phyloP scores from a whole-genome alignment of 2,113 vertebrate species.

The Catharus bicknelli region DNA sequence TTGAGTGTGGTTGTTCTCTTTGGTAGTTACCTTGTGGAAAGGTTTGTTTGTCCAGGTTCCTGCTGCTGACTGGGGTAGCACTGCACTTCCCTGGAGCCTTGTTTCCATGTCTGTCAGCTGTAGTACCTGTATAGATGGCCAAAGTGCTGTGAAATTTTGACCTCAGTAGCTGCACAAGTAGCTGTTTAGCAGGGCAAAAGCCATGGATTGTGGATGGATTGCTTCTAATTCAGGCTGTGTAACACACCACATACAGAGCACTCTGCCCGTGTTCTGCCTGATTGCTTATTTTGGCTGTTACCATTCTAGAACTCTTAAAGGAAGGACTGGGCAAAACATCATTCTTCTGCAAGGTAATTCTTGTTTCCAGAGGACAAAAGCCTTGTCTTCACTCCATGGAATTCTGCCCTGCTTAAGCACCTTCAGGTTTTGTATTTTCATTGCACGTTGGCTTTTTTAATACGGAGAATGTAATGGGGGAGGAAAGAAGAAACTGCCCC shows the following conservation, averaged over 20 bases:
- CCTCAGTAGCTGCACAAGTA: neutral
- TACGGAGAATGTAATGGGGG: neutral
- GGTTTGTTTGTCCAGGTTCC: slow-evolving; percentile 54
- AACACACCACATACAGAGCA: neutral
- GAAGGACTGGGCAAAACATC: neutral
- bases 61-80: slow-evolving; percentile 15
- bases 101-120: slow-evolving; percentile 22
- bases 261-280: neutral
- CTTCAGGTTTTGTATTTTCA: neutral
- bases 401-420: slow-evolving; percentile 36
- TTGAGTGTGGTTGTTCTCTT: slow-evolving; percentile 63
- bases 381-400: neutral
- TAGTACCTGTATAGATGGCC: slow-evolving; percentile 29
- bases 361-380: neutral
- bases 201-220: neutral
- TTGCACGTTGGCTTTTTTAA: slow-evolving; percentile 9
- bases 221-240: neutral
- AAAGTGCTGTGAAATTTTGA: neutral
- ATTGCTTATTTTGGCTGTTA: neutral
- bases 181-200: slow-evolving; percentile 27
- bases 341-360: neutral
- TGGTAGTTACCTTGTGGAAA: slow-evolving; percentile 39
- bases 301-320: neutral
- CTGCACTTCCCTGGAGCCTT: slow-evolving; percentile 4
- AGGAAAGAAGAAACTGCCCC: neutral